These are phyloP conservation scores for Gortyna flavago DNA, from an alignment of 2,888 invertebrate species.

Conservation along the genomic window DNA sequence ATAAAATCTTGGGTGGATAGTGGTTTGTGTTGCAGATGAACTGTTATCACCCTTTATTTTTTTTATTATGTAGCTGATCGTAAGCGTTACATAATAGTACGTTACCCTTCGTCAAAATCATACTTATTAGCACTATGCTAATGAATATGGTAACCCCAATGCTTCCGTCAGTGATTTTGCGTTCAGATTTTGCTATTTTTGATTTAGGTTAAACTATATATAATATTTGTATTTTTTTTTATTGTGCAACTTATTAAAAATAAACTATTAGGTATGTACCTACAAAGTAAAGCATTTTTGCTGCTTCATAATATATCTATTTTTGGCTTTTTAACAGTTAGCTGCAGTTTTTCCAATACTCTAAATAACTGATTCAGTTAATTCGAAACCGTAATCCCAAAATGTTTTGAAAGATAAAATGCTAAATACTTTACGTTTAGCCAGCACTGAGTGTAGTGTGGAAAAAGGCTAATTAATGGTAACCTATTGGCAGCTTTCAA, in stretches of 20 bases:
- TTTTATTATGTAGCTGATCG: too few species aligned
- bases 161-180: background rate
- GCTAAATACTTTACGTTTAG: background rate
- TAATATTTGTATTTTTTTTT: background rate
- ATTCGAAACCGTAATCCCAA: background rate
- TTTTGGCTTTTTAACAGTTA: background rate
- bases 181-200: background rate
- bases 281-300: background rate
- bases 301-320: background rate
- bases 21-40: slow-evolving; percentile 6
- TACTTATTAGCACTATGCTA: background rate
- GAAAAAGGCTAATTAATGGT: background rate
- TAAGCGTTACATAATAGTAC: too few species aligned
- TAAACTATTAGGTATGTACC: background rate
- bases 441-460: background rate
- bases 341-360: background rate
- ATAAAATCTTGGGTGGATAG: slow-evolving; percentile 35
- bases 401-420: slow-evolving; percentile 11
- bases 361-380: background rate
- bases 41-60: too few species aligned
- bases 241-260: background rate
- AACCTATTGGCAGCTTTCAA: background rate
- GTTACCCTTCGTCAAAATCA: too few species aligned
- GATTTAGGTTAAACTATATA: background rate
- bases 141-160: background rate